Percentiles rank a stretch among this genome's conserved stretches.
phyloP scores from a whole-genome alignment of 1,140 invertebrate species.

The Lepidurus couesii region DNA sequence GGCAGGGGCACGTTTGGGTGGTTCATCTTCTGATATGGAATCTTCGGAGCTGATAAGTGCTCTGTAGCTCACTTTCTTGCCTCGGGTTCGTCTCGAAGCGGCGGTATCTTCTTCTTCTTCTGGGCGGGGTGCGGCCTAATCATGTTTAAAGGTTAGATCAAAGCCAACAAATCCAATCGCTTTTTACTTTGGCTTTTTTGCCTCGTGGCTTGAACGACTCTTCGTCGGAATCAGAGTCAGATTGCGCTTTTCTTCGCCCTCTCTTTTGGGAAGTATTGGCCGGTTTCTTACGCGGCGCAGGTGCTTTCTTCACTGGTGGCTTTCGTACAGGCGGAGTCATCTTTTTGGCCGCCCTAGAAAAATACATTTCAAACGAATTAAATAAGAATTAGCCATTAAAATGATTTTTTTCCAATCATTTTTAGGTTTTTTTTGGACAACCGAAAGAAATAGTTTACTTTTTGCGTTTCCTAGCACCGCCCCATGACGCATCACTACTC shows the following conservation, averaged over 20 bases:
- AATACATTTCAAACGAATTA: not conserved
- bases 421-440: not conserved
- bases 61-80: constrained; percentile 5
- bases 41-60: not conserved
- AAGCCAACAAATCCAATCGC: not conserved
- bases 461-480: constrained; percentile 25
- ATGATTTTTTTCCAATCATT: not conserved
- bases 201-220: not conserved
- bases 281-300: not conserved
- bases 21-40: not conserved
- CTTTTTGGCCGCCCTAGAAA: constrained; percentile 9
- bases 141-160: not conserved
- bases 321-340: not conserved
- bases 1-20: not conserved
- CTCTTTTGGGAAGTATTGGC: not conserved
- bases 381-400: not conserved
- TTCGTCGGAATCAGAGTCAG: not conserved
- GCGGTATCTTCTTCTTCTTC: not conserved
- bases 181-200: not conserved
- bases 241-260: not conserved
- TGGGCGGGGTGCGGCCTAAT: not conserved
- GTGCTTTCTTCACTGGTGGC: not conserved
- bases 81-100: constrained; percentile 3
- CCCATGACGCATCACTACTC: constrained; percentile 33
- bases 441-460: not conserved